A percentile compares a stretch with the other conserved stretches of the same genome.
phyloP scores from a whole-genome alignment of 1,140 invertebrate genomes.

The Diorhabda carinulata region DNA sequence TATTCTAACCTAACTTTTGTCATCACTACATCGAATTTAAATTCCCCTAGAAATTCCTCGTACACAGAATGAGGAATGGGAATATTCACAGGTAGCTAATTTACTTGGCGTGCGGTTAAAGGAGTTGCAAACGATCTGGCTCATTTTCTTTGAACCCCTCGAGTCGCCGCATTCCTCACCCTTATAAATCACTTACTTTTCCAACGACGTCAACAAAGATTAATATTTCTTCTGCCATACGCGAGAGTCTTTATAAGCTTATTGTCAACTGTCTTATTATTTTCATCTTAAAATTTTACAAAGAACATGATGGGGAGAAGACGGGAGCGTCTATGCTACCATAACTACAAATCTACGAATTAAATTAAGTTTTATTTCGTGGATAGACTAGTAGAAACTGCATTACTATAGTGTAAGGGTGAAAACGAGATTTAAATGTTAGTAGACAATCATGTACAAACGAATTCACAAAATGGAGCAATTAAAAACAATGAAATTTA shows the following conservation, averaged over 20 bases:
- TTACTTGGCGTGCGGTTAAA: not conserved
- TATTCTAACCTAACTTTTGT: no score
- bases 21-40: no score
- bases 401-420: no score
- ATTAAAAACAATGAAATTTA: no score
- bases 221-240: slow-evolving; percentile 16
- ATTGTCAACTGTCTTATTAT: slow-evolving; percentile 24
- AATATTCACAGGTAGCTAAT: not conserved
- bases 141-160: not conserved
- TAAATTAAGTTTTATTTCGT: no score
- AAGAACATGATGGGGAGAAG: slow-evolving; percentile 1
- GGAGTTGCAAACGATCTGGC: not conserved
- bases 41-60: no score
- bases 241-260: slow-evolving; percentile 9
- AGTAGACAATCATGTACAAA: no score
- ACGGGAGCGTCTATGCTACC: no score
- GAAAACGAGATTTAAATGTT: no score
- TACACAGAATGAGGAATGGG: not conserved
- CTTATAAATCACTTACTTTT: slow-evolving; percentile 1
- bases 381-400: no score
- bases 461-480: no score
- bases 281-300: slow-evolving; percentile 24
- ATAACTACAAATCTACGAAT: no score
- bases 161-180: not conserved
- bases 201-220: slow-evolving; percentile 8